Evolutionary conservation across 2,113 vertebrate species (phyloP), one percentile per base, ranked within the genome.

Genomic region (Eira barbara): DNA sequence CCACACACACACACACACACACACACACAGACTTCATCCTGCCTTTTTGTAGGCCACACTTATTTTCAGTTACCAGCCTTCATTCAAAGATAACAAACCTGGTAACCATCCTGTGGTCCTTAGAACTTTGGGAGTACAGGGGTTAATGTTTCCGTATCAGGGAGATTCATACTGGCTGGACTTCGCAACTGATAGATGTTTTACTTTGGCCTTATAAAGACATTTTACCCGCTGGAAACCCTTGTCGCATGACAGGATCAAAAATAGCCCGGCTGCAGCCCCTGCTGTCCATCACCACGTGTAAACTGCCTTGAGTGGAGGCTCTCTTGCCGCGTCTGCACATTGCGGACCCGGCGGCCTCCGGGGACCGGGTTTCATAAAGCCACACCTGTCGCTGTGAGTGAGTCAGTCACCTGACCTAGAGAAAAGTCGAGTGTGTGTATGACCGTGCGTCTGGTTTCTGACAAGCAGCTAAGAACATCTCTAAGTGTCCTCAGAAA

Each of bases 221-320:
- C 98, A 99, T 99, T 99, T 98, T 98, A 98, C 97, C 98, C 94
- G 79, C 98, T 99, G 98, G 98, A 98, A 99, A 98, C 98, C 98
- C 97, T 99, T 99, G 99, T 98, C 99, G 98, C 98, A 99, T 99
- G 99, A 99, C 99, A 99, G 99, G 98, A 99, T 99, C 99, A 99
- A 99, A 99, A 99, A 99, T 99, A 99, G 99, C 99, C 98, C 98
- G 55, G 95, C 94, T 97, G 98, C 99, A 99, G 99, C 99, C 99
- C 99, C 99, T 97, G 98, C 98, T 99, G 99, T 99, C 99, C 99
- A 89, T 99, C 99, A 99, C 96, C 95, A 91, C 97, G 98, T 98
- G 98, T 97, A 98, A 98, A 98, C 99, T 97, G 98, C 98, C 98
- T 98, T 42, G 95, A 98, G 88, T 97, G 94, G 88, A 93, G 98